Base-by-base conservation (phyloP, 2,888 invertebrate genomes). In the Drosophila meridionalis region DNA sequence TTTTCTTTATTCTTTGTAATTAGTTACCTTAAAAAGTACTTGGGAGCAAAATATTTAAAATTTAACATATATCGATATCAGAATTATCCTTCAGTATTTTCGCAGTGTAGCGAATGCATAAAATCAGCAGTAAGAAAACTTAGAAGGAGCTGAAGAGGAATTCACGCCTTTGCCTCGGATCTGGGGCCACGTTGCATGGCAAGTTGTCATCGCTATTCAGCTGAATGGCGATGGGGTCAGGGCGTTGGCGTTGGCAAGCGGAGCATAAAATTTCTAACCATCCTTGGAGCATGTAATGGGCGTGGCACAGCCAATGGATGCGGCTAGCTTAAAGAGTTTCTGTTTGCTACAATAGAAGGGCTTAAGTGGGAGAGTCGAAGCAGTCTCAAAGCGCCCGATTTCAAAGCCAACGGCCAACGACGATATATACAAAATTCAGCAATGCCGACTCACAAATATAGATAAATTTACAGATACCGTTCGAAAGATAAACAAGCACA, bases 261-360 rank as follows among this genome's bases (percentile, higher is more conserved):
- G 70, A 87, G 86, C 90, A 89, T 90, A 78, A 85, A 90, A 80
- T 80, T 89, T 87, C 88, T 77, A 87, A 78, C 71, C 69, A 77
- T 77, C 69, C 69, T 73, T 60, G 57, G 55, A 67, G 66, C 82
- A 61, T 61, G 59, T 36, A 65, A 59, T n/a, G 60, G 65, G 66
- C 48, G 64, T 60, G 69, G 48, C 40, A 28, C 12, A 38, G 57
- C 47, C 59, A 47, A n/a, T 9, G 57, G 9, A 45, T 48, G 50
- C 20, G 57, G 32, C 45, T 48, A 58, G 71, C 69, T 84, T 67
- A 76, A 66, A 68, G 76, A 70, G 62, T 70, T 66, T 71, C 58
- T 65, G 65, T 78, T 73, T 75, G 71, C 50, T 69, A 76, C 83
- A 84, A 90, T 90, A 90, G 83, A 73, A 62, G 69, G 63, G 73